phyloP scores from a whole-genome alignment of 92 coral and sea anemone species.

The Chrysogorgia sp. region DNA sequence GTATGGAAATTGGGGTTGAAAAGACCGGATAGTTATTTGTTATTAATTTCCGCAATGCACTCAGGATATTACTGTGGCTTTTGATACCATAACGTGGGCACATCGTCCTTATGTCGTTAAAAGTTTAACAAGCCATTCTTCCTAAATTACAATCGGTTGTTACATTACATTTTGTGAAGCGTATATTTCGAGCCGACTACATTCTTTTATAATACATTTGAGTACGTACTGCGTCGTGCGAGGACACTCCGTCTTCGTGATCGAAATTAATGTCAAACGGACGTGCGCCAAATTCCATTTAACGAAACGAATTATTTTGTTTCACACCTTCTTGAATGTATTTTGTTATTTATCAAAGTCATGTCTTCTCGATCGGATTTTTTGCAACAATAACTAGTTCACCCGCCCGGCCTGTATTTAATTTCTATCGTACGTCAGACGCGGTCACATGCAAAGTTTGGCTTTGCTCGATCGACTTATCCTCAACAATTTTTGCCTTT shows the following conservation, averaged over 20 bases:
- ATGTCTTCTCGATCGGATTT: constrained; percentile 1
- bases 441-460: too few relatives aligned
- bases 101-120: constrained; percentile 30
- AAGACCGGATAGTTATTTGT: constrained; percentile 42
- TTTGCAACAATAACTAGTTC: neutral
- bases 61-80: constrained; percentile 35
- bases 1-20: neutral
- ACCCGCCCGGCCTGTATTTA: too few relatives aligned
- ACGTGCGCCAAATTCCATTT: constrained; percentile 17
- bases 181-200: neutral
- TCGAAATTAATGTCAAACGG: constrained; percentile 3
- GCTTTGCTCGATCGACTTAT: too few relatives aligned
- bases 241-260: neutral
- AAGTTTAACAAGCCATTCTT: constrained; percentile 16
- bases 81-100: constrained; percentile 40
- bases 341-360: constrained; percentile 34
- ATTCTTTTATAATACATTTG: neutral
- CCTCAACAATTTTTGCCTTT: too few relatives aligned
- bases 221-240: neutral
- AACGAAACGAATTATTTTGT: constrained; percentile 17
- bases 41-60: constrained; percentile 42
- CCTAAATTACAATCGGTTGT: neutral
- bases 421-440: too few relatives aligned
- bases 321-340: constrained; percentile 26
- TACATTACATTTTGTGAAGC: neutral